These are phyloP conservation scores for Thysanoteuthis rhombus DNA, from an alignment of 2,888 invertebrate genomes.

Conservation along the genomic window DNA sequence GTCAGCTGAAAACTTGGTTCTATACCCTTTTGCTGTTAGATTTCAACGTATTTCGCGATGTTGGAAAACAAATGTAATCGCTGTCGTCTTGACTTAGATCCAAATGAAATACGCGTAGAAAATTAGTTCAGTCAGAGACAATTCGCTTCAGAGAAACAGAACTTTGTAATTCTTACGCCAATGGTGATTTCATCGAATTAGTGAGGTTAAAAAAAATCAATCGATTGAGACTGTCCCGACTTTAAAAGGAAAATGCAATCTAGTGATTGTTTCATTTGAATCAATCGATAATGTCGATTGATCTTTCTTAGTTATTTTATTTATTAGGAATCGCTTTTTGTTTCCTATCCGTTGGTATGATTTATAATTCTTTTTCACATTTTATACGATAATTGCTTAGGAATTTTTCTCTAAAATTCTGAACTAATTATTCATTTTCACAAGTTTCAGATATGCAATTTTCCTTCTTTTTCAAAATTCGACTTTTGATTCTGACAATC, in stretches of 20 bases:
- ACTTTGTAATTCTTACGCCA: not conserved
- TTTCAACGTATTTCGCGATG: not conserved
- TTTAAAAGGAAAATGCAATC: not conserved
- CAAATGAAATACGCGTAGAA: not conserved
- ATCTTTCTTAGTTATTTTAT: not conserved
- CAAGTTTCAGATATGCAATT: not conserved
- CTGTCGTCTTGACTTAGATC: not conserved
- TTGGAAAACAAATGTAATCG: not conserved
- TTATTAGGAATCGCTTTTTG: not conserved
- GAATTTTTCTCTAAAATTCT: not conserved
- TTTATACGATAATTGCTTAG: not conserved
- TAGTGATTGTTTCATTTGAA: not conserved
- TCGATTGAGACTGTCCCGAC: not conserved
- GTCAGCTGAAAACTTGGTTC: not conserved
- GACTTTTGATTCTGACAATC: not conserved
- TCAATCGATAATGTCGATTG: not conserved
- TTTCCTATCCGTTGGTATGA: not conserved
- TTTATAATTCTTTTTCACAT: not conserved
- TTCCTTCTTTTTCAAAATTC: not conserved
- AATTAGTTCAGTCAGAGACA: not conserved
- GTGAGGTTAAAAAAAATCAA: not conserved
- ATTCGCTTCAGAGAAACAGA: not conserved
- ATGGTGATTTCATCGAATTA: not conserved
- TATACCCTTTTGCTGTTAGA: not conserved
- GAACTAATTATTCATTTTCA: slow-evolving; percentile 12